Base-by-base conservation (phyloP, 2,113 vertebrate genomes). In the Romanogobio albipinnatus region DNA sequence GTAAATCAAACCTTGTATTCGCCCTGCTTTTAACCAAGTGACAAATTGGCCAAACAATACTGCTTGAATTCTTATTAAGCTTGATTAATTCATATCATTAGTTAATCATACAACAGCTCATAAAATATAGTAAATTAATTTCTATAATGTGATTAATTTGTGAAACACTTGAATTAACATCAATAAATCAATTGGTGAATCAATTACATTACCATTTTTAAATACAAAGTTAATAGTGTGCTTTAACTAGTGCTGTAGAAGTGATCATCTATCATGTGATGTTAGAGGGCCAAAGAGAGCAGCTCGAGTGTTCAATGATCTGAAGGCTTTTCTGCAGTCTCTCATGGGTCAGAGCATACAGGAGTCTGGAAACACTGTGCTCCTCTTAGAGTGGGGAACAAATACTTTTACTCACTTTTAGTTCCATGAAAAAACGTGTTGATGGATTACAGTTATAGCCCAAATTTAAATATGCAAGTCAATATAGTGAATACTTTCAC, bases 51-150 rank as follows among this genome's bases (percentile, higher is more conserved):
- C 84, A 80, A 93, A 95, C 94, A 94, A 94, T 93, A 92, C 86
- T 92, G 93, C 94, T 95, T 94, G 95, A 94, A 94, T 95, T 95
- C 94, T 94, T 95, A 95, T 95, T 95, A 95, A 94, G 95, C 89
- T 94, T 95, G 95, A 95, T 95, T 95, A 95, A 95, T 95, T 94
- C 90, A 93, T 94, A 94, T 93, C 94, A 94, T 93, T 95, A 94
- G 91, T 93, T 91, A 90, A 93, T 92, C 92, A 77, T 90, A 92
- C 90, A 92, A 95, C 90, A 94, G 94, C 93, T 95, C 94, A 91
- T 84, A 91, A 94, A 93, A 93, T 93, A 90, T 91, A 91, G 89
- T 53, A 89, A 91, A 93, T 94, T 94, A 95, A 93, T 95, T 95
- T 92, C 85, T 94, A 94, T 89, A 87, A 92, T 91, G 90, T 90